phyloP scores from a whole-genome alignment of 2,797 vertebrate species.

The Sphenopsis melanotis region DNA sequence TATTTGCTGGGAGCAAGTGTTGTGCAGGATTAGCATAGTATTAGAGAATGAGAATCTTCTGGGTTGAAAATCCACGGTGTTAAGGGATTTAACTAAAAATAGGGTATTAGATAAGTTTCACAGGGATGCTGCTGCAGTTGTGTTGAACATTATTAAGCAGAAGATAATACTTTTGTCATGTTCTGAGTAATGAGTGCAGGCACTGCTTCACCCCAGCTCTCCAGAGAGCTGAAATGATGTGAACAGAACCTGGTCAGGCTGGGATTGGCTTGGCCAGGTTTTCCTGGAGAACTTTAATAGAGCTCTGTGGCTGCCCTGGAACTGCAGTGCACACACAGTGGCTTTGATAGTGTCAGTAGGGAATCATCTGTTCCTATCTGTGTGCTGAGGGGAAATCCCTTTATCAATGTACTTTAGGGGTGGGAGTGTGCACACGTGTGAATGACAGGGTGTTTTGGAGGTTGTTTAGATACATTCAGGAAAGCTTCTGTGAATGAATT shows the following conservation, averaged over 20 bases:
- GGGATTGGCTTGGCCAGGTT: background rate
- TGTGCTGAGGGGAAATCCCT: background rate
- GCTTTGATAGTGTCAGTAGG: background rate
- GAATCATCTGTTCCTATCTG: background rate
- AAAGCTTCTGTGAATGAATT: background rate
- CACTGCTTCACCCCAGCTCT: background rate
- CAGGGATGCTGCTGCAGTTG: background rate
- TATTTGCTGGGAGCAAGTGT: background rate
- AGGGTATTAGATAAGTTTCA: slow-evolving; percentile 14
- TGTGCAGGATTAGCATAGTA: slow-evolving; percentile 17
- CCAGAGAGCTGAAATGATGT: background rate
- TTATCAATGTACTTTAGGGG: background rate
- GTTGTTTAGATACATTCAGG: background rate
- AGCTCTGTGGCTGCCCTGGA: background rate
- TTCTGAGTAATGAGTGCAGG: background rate
- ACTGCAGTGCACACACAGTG: background rate
- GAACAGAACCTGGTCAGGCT: background rate
- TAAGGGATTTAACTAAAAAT: slow-evolving; percentile 60
- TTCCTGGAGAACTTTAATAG: background rate
- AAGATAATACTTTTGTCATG: background rate
- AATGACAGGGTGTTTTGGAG: background rate
- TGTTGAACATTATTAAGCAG: slow-evolving; percentile 17
- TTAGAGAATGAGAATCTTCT: slow-evolving; percentile 36
- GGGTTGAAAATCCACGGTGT: slow-evolving; percentile 26
- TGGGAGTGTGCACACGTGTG: too few relatives aligned